Base-by-base conservation (phyloP, 2,888 invertebrate genomes). In the Eilema sororculum region DNA sequence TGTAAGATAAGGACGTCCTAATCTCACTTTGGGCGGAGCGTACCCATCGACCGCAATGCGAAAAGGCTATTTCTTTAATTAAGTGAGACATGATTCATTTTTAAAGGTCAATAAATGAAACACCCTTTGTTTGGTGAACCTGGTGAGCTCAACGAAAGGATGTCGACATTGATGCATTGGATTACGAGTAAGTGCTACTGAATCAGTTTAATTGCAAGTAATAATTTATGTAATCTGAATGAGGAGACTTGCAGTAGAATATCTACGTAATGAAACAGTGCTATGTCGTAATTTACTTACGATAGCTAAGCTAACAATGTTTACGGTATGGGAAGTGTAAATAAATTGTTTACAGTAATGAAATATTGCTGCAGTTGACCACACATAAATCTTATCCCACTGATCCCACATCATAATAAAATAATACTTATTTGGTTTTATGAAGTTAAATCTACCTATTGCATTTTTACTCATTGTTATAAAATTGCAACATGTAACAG, bases 1-100 rank as follows among this genome's bases (percentile, higher is more conserved):
- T 79, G 84, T 74, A 73, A 88, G 91, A 93, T 92, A 91, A 87
- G 85, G 83, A 79, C 84, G 71, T 84, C 84, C 84, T 84, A 88
- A 87, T 88, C 87, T 86, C 77, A 80, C 75, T 75, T 79, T 82
- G 83, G 81, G 81, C 74, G 79, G 79, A 80, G 72, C 74, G 70
- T 64, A 62, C 63, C 64, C 70, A 57, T 67, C 69, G 76, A 78
- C 78, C 80, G 79, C 78, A 78, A 83, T 82, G 80, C 78, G 73
- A 85, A 84, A 82, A 85, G 76, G 75, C 80, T 81, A 84, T 85
- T 82, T 82, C 81, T 84, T 84, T 59, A 83, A 86, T 84, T 80
- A 78, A 74, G 72, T 78, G 77, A 80, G 72, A 74, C 74, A 79
- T 87, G 84, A 86, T 78, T 89, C 80, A 79, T 81, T 74, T 81